Percentiles rank a stretch among this genome's conserved stretches.
phyloP scores from a whole-genome alignment of 2,888 invertebrate genomes.

The Melanostoma scalare region DNA sequence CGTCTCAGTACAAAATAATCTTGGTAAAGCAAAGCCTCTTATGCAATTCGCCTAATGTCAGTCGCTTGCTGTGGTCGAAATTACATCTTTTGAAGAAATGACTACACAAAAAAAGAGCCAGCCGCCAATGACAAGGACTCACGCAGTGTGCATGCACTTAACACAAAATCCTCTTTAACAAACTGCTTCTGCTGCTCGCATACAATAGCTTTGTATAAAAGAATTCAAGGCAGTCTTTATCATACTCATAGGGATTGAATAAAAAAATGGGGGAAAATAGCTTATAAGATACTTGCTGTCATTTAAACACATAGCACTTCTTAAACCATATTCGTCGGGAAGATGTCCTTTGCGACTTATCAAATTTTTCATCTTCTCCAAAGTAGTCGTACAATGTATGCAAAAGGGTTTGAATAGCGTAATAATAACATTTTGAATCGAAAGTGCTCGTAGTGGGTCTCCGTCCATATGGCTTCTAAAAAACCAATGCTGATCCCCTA shows the following conservation, averaged over 20 bases:
- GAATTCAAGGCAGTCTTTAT: constrained; percentile 34
- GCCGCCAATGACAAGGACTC: constrained; percentile 27
- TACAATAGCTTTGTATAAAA: constrained; percentile 30
- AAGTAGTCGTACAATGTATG: constrained; percentile 13
- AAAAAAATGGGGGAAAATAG: constrained; percentile 10
- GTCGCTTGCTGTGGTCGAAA: constrained; percentile 53
- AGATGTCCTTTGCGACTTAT: constrained; percentile 66
- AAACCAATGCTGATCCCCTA: constrained; percentile 38
- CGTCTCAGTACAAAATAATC: neutral
- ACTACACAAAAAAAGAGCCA: neutral
- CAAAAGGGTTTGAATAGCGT: constrained; percentile 56
- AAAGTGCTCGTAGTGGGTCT: neutral
- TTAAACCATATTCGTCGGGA: constrained; percentile 1
- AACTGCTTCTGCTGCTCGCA: neutral
- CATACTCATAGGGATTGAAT: neutral
- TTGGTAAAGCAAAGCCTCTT: constrained; percentile 31
- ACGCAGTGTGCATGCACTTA: constrained; percentile 59
- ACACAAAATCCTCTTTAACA: constrained; percentile 43
- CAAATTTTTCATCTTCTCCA: constrained; percentile 22
- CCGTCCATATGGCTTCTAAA: neutral
- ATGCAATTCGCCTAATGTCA: constrained; percentile 53
- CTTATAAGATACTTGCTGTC: constrained; percentile 6
- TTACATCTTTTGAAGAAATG: constrained; percentile 34
- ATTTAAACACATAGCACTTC: constrained; percentile 31
- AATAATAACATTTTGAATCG: constrained; percentile 48